These are phyloP conservation scores for Lamprotornis superbus DNA, from an alignment of 2,113 vertebrate species.

Conservation along the genomic window DNA sequence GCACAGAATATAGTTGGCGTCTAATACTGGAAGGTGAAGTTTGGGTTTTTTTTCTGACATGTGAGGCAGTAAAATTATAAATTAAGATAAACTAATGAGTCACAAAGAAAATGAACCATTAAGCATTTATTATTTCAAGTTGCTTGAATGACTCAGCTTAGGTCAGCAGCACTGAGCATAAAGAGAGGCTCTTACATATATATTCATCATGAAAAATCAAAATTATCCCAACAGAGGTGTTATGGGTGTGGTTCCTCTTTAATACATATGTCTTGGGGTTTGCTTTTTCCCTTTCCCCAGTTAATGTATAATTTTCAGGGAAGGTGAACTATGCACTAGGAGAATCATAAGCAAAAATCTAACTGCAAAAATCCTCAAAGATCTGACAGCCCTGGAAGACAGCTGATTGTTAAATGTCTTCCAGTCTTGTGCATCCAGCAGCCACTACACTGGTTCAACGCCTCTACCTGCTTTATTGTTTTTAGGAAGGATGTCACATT, in stretches of 20 bases:
- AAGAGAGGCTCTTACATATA: neutral
- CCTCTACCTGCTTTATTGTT: neutral
- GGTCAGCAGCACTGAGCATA: neutral
- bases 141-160: neutral
- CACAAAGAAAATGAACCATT: neutral
- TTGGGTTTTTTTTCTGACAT: neutral
- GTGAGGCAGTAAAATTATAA: neutral
- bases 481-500: neutral
- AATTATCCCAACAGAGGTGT: neutral
- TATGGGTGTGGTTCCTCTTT: neutral
- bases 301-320: neutral
- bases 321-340: neutral
- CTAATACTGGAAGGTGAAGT: neutral
- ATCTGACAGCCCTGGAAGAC: neutral
- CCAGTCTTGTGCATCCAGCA: neutral
- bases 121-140: neutral
- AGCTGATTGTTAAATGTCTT: neutral
- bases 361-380: neutral
- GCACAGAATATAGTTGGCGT: neutral
- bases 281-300: accelerated
- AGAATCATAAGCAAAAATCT: neutral
- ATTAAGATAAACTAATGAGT: neutral
- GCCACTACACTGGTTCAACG: neutral
- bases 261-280: neutral
- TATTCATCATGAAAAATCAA: neutral